These are phyloP conservation scores for Ferdinandea cuprea DNA, from an alignment of 2,888 invertebrate genomes.

Conservation along the genomic window DNA sequence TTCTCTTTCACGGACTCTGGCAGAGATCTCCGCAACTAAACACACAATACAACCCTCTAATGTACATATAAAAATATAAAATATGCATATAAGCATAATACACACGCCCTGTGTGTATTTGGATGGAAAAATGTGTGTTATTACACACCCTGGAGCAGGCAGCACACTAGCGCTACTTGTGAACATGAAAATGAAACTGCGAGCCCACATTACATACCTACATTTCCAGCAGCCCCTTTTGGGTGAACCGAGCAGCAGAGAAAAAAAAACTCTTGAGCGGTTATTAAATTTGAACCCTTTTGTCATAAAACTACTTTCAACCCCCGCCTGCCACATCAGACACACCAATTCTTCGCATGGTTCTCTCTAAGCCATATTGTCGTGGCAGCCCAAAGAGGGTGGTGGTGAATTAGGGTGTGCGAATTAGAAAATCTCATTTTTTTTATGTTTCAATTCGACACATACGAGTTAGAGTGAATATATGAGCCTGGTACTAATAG, in stretches of 20 bases:
- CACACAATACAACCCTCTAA: constrained; percentile 73
- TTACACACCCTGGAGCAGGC: constrained; percentile 51
- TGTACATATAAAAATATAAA: constrained; percentile 71
- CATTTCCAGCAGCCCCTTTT: constrained; percentile 16
- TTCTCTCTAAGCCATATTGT: constrained; percentile 58
- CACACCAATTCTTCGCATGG: constrained; percentile 9
- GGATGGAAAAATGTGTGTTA: constrained; percentile 50
- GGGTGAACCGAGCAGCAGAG: constrained; percentile 8
- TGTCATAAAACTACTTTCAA: constrained; percentile 71
- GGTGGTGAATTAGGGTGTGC: constrained; percentile 65
- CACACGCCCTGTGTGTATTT: constrained; percentile 1
- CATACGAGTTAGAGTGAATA: constrained; percentile 19
- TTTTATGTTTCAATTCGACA: constrained; percentile 14
- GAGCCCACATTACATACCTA: constrained; percentile 28
- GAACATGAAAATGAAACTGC: constrained; percentile 63
- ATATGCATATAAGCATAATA: constrained; percentile 54
- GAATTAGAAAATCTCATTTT: constrained; percentile 73
- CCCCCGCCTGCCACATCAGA: constrained; percentile 3
- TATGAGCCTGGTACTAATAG: constrained; percentile 51
- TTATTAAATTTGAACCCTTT: constrained; percentile 75
- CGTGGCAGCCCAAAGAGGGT: constrained; percentile 59
- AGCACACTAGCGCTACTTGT: constrained; percentile 27
- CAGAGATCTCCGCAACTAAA: constrained; percentile 72
- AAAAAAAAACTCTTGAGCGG: constrained; percentile 61
- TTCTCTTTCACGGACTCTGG: constrained; percentile 48